Base-by-base conservation (phyloP, 1,140 invertebrate species). In the Tribolium castaneum region DNA sequence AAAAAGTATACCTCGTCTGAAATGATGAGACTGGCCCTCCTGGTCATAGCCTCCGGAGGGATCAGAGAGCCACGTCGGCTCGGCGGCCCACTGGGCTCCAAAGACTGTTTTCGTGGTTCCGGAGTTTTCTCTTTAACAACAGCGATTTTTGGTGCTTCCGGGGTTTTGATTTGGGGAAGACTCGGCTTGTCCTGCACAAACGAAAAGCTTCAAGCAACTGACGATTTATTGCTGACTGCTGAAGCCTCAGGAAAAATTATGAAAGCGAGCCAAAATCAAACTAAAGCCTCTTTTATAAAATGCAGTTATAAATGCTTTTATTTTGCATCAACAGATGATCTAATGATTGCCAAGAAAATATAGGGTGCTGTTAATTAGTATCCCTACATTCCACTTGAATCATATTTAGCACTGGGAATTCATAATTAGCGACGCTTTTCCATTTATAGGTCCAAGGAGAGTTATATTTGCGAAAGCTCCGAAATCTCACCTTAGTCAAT, bases 21-120 rank as follows among this genome's bases (percentile, higher is more conserved):
- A 86, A 97, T 96, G 83, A 97, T 94, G 79, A 97, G 90, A 83
- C 95, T 96, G 77, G 96, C 94, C 82, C 96, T 90, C 82, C 95
- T 90, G 81, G 93, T 94, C 87, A 92, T 93, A 86, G 94, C 94
- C 84, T 96, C 95, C 6, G 93, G 93, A 51, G 94, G 94, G 85
- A 97, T 93, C 54, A 96, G 90, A 7, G 95, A 96, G 19, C 95
- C 95, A 82, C 96, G 89, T 79, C 95, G 89, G 84, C 93, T 94
- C 25, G 90, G 88, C 9, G 90, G 86, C 74, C 92, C 88, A 80
- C 90, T 88, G n/a, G 94, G 94, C 70, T 92, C 92, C 73, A 96
- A 87, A 0, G 95, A 96, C 19, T 93, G 89, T 85, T 94, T 95
- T 51, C 93, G 90, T 30, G 90, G 89, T 82, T 93, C 92, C 6